Evolutionary conservation across 2,888 invertebrate genomes (phyloP), one percentile per base, ranked within the genome.

Genomic region (Hedychridium roseum): DNA sequence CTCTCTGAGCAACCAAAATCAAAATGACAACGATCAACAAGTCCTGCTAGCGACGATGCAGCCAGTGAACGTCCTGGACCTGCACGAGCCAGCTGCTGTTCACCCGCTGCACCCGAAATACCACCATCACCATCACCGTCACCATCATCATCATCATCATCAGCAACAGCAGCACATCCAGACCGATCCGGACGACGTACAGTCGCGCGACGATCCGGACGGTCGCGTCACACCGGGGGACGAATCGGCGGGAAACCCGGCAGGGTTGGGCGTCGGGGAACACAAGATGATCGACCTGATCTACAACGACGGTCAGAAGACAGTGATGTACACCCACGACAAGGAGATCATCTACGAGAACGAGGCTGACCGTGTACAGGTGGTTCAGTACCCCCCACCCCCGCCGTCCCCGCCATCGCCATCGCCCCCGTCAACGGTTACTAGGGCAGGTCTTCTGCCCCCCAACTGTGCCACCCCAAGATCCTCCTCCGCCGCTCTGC

Each of bases 231-330:
- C 70, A 3, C 73, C 74, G 0, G 70, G 82, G 30, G 80, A 83
- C 47, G 84, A 83, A 6, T 81, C 82, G 50, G 81, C 82, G 77
- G 81, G 27, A 1, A 46, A 32, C 80, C 83, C 82, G 80, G 81
- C 59, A 80, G 80, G 11, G 80, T 67, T 82, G 70, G 78, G 76
- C 32, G 86, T 82, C 63, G 79, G 79, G 20, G 87, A 88, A 68
- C 86, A 87, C 76, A 88, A 88, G 72, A 88, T 90, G 63, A 90
- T 91, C 75, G 91, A 91, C 78, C 81, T 91, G 68, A 91, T 91
- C 69, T 91, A 91, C 79, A 90, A 91, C 73, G 91, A 91, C 70
- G 91, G 91, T 35, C 90, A 90, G 73, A 90, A 91, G 76, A 91
- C 91, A 2, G 90, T 91, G 50, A 91, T 91, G 76, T 91, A 91